A percentile compares a stretch with the other conserved stretches of the same genome.
phyloP scores from a whole-genome alignment of 2,113 vertebrate genomes.

The Eptesicus fuscus region DNA sequence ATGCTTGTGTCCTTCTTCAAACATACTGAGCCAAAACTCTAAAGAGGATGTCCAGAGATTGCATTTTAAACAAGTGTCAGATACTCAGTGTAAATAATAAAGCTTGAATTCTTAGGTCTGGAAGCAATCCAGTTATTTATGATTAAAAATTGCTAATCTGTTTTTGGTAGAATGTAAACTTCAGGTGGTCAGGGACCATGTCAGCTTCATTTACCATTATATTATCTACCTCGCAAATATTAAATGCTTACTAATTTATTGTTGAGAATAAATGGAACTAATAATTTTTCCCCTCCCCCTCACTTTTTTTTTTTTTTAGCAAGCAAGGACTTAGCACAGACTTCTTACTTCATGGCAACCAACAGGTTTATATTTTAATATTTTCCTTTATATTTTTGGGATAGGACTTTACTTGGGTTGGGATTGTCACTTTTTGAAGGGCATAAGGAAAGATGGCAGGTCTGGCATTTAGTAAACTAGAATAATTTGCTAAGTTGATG shows the following conservation, averaged over 20 bases:
- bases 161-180: conserved; percentile 1
- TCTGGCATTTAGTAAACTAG: conserved; percentile 1
- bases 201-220: neutral
- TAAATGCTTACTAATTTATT: conserved; percentile 47
- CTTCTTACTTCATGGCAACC: conserved; percentile 99
- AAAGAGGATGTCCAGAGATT: neutral
- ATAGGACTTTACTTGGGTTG: conserved; percentile 27
- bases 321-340: conserved; percentile 98
- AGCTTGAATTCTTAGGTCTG: neutral
- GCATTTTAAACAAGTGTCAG: neutral
- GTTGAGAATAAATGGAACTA: conserved; percentile 40
- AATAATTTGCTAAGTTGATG: conserved; percentile 4
- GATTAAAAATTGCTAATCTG: neutral
- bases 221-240: conserved; percentile 13
- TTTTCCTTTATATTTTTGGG: conserved; percentile 31
- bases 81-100: neutral
- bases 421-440: neutral
- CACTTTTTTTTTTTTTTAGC: conserved; percentile 83
- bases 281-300: neutral
- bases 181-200: neutral
- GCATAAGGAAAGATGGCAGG: neutral
- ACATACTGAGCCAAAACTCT: neutral
- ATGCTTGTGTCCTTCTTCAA: neutral
- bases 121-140: conserved; percentile 4
- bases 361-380: conserved; percentile 91